A percentile compares a stretch with the other conserved stretches of the same genome.
phyloP scores from a whole-genome alignment of 1,140 invertebrate genomes.

The Papilio aristodemus region DNA sequence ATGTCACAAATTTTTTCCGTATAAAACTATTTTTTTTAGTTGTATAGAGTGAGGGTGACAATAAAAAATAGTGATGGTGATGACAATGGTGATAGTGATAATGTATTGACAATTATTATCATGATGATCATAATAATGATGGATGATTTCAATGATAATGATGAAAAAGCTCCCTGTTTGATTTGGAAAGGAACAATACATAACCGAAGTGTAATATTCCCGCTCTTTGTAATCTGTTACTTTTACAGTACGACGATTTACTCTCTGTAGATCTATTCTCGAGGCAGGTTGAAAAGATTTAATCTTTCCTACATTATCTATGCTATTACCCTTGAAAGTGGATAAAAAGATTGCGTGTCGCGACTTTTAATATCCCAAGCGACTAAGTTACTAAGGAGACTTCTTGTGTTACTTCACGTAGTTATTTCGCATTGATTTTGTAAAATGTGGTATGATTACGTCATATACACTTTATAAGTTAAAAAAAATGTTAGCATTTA shows the following conservation, averaged over 20 bases:
- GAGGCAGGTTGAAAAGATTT: constrained; percentile 18
- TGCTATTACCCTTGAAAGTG: constrained; percentile 20
- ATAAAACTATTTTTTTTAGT: too few species aligned
- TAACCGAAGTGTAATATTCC: not conserved
- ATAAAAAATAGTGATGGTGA: too few species aligned
- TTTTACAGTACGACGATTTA: not conserved
- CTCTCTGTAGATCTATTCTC: constrained; percentile 1
- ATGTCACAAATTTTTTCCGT: too few species aligned
- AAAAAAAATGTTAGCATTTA: not conserved
- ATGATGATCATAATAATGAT: too few species aligned
- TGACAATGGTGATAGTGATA: too few species aligned
- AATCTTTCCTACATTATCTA: constrained; percentile 14
- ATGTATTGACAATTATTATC: too few species aligned
- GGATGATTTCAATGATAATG: too few species aligned
- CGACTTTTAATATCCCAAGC: constrained; percentile 10
- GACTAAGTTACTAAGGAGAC: not conserved
- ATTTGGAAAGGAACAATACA: too few species aligned
- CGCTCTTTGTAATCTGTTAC: not conserved
- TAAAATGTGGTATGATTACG: not conserved
- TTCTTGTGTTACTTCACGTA: not conserved
- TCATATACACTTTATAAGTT: not conserved
- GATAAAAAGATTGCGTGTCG: constrained; percentile 20
- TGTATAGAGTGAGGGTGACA: too few species aligned
- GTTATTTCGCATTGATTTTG: not conserved
- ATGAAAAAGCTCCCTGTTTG: too few species aligned